These are phyloP conservation scores for Phylloscopus collybita DNA, from an alignment of 2,797 vertebrate genomes.

Conservation along the genomic window DNA sequence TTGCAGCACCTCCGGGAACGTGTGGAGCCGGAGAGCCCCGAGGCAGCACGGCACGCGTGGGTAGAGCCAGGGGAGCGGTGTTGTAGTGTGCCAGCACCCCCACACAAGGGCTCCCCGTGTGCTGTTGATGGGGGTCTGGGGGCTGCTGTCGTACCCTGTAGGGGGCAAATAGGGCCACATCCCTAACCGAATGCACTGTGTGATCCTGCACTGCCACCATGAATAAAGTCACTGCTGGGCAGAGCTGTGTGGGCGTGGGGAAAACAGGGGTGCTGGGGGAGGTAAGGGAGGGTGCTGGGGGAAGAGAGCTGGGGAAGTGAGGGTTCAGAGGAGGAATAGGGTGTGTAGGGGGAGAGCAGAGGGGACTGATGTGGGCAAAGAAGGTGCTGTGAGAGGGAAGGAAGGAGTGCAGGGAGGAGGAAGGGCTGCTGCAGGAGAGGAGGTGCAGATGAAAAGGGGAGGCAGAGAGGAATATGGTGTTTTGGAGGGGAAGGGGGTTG, in stretches of 20 bases:
- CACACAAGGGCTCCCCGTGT: fast-evolving
- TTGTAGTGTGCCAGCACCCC: neutral
- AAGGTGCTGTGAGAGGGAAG: neutral
- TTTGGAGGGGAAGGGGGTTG: neutral
- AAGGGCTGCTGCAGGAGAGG: neutral
- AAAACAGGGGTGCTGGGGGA: neutral
- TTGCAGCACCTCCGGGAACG: neutral
- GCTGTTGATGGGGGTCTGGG: neutral
- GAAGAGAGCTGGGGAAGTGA: neutral
- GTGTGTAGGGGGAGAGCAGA: neutral
- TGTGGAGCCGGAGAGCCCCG: neutral
- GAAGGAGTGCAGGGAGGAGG: neutral
- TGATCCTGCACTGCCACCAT: neutral
- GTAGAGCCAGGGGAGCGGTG: neutral
- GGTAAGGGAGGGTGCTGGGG: neutral
- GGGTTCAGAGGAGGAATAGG: neutral
- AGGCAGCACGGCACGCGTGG: neutral
- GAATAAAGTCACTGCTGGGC: constrained; percentile 5
- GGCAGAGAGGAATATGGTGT: neutral
- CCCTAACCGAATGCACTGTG: neutral
- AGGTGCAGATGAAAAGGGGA: neutral
- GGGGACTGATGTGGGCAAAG: neutral
- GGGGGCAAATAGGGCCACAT: neutral
- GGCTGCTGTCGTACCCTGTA: fast-evolving
- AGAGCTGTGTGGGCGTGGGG: neutral